Conservation (phyloP, 2,888 invertebrate species). For the Erpobdella octoculata region DNA sequence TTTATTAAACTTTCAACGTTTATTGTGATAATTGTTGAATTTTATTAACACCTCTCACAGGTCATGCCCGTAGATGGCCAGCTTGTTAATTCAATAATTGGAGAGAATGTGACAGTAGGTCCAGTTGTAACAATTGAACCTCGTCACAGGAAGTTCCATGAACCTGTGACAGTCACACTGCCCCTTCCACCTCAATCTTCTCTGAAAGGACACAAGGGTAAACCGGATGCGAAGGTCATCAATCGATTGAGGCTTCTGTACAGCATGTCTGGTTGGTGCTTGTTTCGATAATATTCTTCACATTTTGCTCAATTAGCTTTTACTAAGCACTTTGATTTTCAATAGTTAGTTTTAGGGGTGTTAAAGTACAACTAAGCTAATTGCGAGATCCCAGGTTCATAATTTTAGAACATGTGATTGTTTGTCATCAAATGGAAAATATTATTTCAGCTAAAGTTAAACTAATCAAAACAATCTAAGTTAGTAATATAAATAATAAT, state of each 20-base stretch:
- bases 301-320: background rate
- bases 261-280: constrained; percentile 37
- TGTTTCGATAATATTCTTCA: background rate
- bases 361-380: too few species aligned
- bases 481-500: too few species aligned
- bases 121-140: constrained; percentile 99
- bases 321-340: too few species aligned
- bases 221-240: constrained; percentile 67
- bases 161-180: constrained; percentile 96
- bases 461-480: too few species aligned
- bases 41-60: background rate
- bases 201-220: constrained; percentile 65
- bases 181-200: constrained; percentile 78
- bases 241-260: constrained; percentile 36
- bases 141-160: constrained; percentile 95
- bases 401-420: too few species aligned
- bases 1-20: too few species aligned
- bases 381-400: too few species aligned
- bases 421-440: too few species aligned
- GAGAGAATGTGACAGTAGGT: constrained; percentile 55
- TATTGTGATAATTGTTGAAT: too few species aligned
- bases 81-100: constrained; percentile 4
- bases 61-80: constrained; percentile 18
- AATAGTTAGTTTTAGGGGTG: too few species aligned
- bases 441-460: too few species aligned